These are phyloP conservation scores for Phorcus lineatus DNA, from an alignment of 2,888 invertebrate species.

Conservation along the genomic window DNA sequence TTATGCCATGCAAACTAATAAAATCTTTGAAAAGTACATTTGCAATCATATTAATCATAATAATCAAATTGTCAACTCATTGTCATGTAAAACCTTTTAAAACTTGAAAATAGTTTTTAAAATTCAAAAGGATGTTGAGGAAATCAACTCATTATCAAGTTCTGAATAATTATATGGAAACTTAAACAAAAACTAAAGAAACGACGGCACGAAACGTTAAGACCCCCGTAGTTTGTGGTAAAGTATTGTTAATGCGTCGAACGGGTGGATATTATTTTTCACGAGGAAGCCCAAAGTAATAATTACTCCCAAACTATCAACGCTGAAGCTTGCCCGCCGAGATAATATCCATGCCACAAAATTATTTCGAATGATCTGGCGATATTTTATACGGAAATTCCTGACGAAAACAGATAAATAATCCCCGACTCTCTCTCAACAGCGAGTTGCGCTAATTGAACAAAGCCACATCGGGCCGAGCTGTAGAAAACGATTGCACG, in stretches of 20 bases:
- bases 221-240: not conserved
- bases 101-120: too few species aligned
- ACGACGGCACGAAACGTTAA: too few species aligned
- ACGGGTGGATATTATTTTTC: not conserved
- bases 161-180: too few species aligned
- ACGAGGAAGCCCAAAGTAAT: not conserved
- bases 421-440: not conserved
- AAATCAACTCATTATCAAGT: too few species aligned
- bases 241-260: not conserved
- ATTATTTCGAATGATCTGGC: not conserved
- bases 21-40: too few species aligned
- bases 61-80: too few species aligned
- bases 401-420: conserved; percentile 3
- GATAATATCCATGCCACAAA: not conserved
- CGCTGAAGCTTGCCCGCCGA: not conserved
- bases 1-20: too few species aligned
- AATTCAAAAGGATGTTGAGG: too few species aligned
- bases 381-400: conserved; percentile 4
- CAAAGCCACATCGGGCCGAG: not conserved
- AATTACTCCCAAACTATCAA: conserved; percentile 2
- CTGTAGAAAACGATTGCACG: not conserved
- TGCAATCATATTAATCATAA: too few species aligned
- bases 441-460: not conserved
- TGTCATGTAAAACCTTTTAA: too few species aligned
- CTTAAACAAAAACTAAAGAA: too few species aligned